phyloP scores from a whole-genome alignment of 1,140 invertebrate species.

The Aphidius ervi region DNA sequence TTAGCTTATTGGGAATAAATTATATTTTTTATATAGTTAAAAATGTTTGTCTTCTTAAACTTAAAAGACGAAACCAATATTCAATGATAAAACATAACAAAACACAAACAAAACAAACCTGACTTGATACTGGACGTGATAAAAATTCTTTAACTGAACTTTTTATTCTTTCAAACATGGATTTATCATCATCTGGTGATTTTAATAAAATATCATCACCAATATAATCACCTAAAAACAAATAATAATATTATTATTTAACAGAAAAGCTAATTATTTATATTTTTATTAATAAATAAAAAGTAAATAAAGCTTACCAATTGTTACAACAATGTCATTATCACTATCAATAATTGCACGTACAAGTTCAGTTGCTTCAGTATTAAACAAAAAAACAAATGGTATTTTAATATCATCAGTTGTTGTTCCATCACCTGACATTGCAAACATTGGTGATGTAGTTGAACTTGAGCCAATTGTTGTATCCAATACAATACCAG shows the following conservation, averaged over 20 bases:
- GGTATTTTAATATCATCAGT: conserved; percentile 85
- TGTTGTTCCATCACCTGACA: conserved; percentile 83
- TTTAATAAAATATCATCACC: conserved; percentile 44
- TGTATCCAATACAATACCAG: conserved; percentile 88
- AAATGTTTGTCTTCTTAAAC: conserved; percentile 4
- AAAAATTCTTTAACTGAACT: conserved; percentile 49
- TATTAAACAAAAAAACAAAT: conserved; percentile 83
- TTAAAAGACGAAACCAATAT: conserved; percentile 4
- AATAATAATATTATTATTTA: neutral
- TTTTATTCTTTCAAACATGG: conserved; percentile 49
- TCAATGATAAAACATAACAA: conserved; percentile 20
- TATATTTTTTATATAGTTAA: too few species aligned
- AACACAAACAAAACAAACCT: conserved; percentile 27
- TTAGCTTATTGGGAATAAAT: too few species aligned
- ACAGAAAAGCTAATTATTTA: too few species aligned
- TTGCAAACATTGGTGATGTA: conserved; percentile 83
- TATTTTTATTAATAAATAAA: neutral
- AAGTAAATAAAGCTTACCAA: conserved; percentile 34
- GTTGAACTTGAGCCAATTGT: conserved; percentile 66
- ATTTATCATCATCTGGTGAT: conserved; percentile 41
- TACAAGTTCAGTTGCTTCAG: conserved; percentile 68
- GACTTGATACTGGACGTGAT: conserved; percentile 31
- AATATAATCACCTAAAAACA: conserved; percentile 37
- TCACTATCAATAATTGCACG: conserved; percentile 49
- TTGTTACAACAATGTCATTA: conserved; percentile 38